A percentile compares a stretch with the other conserved stretches of the same genome.
These are phyloP conservation scores for Lophotriccus pileatus DNA, from an alignment of 2,797 vertebrate genomes.

Conservation along the genomic window DNA sequence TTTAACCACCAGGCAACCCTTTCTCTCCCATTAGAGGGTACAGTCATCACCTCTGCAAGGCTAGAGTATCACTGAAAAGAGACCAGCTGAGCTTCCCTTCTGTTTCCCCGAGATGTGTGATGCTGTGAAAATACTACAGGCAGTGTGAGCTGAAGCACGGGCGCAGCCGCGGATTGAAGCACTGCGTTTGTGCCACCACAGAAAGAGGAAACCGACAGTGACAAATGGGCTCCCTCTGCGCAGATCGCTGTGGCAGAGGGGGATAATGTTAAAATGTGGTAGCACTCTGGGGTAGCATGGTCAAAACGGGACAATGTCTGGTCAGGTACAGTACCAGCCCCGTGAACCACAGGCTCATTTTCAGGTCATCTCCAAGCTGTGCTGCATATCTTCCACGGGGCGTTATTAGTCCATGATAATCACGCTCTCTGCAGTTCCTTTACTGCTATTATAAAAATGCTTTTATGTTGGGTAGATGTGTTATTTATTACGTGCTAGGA, in stretches of 20 bases:
- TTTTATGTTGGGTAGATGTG: slow-evolving; percentile 39
- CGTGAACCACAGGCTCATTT: background rate
- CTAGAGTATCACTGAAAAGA: slow-evolving; percentile 11
- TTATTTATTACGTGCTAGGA: slow-evolving; percentile 66
- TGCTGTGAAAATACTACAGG: slow-evolving; percentile 56
- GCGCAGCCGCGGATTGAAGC: background rate
- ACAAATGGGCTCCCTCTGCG: background rate
- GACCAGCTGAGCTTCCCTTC: slow-evolving; percentile 58
- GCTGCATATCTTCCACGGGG: background rate
- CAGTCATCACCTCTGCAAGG: slow-evolving; percentile 42
- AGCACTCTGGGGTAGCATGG: background rate
- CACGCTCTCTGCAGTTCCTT: slow-evolving; percentile 49
- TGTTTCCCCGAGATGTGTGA: slow-evolving; percentile 35
- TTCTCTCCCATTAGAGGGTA: slow-evolving; percentile 5
- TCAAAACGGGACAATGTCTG: background rate
- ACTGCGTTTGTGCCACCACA: rapidly evolving
- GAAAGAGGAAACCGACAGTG: background rate
- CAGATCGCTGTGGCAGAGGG: background rate
- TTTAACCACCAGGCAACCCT: slow-evolving; percentile 18
- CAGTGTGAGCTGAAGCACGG: background rate
- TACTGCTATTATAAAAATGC: slow-evolving; percentile 55
- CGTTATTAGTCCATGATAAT: slow-evolving; percentile 49
- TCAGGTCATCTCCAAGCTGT: background rate
- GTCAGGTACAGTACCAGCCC: background rate
- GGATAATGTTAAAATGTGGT: background rate